These are phyloP conservation scores for Brenthis daphne DNA, from an alignment of 2,888 invertebrate species.

Conservation along the genomic window DNA sequence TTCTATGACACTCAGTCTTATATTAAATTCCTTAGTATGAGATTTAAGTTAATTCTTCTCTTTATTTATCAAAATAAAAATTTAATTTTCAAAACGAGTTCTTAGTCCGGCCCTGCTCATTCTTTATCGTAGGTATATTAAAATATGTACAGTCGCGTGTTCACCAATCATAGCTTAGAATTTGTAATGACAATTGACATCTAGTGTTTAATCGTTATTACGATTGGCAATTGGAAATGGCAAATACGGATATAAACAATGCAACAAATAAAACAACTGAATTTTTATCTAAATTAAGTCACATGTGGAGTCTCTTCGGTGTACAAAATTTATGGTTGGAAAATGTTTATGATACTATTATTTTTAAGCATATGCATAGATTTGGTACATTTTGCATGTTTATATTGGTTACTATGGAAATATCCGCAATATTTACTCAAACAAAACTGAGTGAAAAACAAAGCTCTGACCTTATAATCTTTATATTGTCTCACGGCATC, in stretches of 20 bases:
- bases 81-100: no score
- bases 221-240: no score
- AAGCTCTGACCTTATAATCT: conserved; percentile 46
- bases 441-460: conserved; percentile 42
- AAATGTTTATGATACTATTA: conserved; percentile 40
- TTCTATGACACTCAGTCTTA: no score
- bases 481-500: conserved; percentile 48
- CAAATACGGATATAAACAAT: neutral
- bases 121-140: no score
- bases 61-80: no score
- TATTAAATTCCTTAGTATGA: no score
- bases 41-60: no score
- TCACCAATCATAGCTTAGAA: no score
- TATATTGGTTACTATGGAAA: conserved; percentile 46
- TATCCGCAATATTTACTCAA: conserved; percentile 49
- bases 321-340: conserved; percentile 52
- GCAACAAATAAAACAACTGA: conserved; percentile 1
- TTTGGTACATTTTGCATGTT: conserved; percentile 40
- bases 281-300: conserved; percentile 23
- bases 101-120: no score
- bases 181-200: no score
- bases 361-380: conserved; percentile 38
- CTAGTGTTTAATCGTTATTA: neutral
- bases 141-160: no score
- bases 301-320: conserved; percentile 37